phyloP scores from a whole-genome alignment of 2,797 vertebrate genomes.

The Rhinoraja longicauda region DNA sequence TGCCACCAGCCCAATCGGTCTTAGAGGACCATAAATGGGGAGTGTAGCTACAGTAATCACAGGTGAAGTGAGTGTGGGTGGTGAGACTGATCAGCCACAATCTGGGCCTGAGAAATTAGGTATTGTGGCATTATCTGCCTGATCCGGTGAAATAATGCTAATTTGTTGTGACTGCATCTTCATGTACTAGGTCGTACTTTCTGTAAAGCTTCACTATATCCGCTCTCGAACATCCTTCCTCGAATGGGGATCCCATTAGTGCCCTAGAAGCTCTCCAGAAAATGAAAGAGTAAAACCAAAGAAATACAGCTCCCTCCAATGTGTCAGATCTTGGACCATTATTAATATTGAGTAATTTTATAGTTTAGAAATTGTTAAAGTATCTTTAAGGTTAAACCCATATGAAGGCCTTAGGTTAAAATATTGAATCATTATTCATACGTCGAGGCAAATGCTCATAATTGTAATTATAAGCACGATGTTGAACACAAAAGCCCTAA shows the following conservation, averaged over 20 bases:
- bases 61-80: too few relatives aligned
- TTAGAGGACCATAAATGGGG: too few relatives aligned
- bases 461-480: not conserved
- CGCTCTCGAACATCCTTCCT: not conserved
- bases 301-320: not conserved
- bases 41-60: too few relatives aligned
- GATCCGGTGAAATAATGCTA: not conserved
- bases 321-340: not conserved
- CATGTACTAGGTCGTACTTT: not conserved
- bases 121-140: not conserved
- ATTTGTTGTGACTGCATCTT: not conserved
- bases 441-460: not conserved
- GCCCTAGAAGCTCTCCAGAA: not conserved
- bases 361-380: not conserved
- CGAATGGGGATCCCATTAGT: not conserved
- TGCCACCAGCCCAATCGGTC: too few relatives aligned
- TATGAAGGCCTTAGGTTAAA: not conserved
- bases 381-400: not conserved
- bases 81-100: too few relatives aligned
- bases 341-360: not conserved
- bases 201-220: not conserved
- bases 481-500: not conserved
- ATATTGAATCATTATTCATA: not conserved
- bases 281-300: too few relatives aligned
- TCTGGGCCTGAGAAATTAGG: not conserved